phyloP scores from a whole-genome alignment of 2,888 invertebrate species.

The Amaurobius ferox region DNA sequence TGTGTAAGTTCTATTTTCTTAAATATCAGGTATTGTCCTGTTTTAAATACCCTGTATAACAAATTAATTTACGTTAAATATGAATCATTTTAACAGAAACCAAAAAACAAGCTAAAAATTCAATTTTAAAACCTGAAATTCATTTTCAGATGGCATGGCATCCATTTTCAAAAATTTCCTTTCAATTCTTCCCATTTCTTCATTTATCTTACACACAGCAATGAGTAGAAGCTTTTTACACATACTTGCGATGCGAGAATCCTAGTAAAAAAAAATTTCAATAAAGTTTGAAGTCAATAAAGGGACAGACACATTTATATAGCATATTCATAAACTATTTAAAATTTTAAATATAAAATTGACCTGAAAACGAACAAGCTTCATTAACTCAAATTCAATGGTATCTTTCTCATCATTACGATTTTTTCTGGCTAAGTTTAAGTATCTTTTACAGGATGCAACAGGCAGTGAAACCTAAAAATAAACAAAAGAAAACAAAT shows the following conservation, averaged over 20 bases:
- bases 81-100: too few relatives aligned
- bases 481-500: background rate
- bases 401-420: constrained; percentile 14
- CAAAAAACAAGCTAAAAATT: too few relatives aligned
- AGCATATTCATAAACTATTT: too few relatives aligned
- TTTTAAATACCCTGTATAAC: too few relatives aligned
- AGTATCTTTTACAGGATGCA: constrained; percentile 7
- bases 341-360: background rate
- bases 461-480: constrained; percentile 20
- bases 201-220: background rate
- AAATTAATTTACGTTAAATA: too few relatives aligned
- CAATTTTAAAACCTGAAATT: constrained; percentile 17
- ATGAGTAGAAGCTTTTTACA: constrained; percentile 10
- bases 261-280: constrained; percentile 11
- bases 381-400: constrained; percentile 44
- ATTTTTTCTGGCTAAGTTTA: constrained; percentile 25
- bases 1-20: too few relatives aligned
- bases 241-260: constrained; percentile 8
- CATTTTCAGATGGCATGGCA: background rate
- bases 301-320: too few relatives aligned
- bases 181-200: constrained; percentile 9
- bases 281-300: too few relatives aligned
- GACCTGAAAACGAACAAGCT: constrained; percentile 55
- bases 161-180: constrained; percentile 15
- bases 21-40: too few relatives aligned